Evolutionary conservation across 2,113 vertebrate species (phyloP).

Genomic region (Apteryx owenii): DNA sequence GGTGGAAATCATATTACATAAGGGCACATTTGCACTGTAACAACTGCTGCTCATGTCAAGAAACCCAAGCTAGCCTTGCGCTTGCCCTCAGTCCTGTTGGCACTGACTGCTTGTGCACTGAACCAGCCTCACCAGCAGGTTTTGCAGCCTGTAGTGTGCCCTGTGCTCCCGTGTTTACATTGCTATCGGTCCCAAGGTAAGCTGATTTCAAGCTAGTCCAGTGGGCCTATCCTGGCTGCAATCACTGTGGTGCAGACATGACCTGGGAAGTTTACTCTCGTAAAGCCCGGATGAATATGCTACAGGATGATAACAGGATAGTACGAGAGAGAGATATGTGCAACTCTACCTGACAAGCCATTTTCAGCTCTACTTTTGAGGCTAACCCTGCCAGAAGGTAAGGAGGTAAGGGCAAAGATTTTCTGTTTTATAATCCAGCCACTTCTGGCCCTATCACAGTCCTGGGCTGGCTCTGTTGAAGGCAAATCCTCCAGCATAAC

Average conservation of each 20-base stretch:
- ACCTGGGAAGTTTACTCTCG: background rate
- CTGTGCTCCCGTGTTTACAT: background rate
- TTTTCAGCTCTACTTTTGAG: background rate
- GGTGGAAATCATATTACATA: background rate
- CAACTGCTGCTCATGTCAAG: background rate
- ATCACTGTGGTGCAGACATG: background rate
- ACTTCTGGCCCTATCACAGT: background rate
- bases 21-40: background rate
- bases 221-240: background rate
- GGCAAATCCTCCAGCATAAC: background rate
- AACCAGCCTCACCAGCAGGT: background rate
- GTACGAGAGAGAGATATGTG: background rate
- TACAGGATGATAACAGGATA: background rate
- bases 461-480: background rate
- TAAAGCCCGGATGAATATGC: background rate
- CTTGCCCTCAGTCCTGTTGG: rapidly evolving
- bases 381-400: background rate
- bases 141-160: rapidly evolving
- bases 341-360: background rate
- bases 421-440: background rate
- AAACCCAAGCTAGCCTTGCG: rapidly evolving
- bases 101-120: too few relatives aligned
- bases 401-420: background rate
- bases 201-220: background rate
- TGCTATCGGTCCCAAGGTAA: background rate